Base-by-base conservation (phyloP, 2,888 invertebrate genomes). In the Drosophila prolongata region DNA sequence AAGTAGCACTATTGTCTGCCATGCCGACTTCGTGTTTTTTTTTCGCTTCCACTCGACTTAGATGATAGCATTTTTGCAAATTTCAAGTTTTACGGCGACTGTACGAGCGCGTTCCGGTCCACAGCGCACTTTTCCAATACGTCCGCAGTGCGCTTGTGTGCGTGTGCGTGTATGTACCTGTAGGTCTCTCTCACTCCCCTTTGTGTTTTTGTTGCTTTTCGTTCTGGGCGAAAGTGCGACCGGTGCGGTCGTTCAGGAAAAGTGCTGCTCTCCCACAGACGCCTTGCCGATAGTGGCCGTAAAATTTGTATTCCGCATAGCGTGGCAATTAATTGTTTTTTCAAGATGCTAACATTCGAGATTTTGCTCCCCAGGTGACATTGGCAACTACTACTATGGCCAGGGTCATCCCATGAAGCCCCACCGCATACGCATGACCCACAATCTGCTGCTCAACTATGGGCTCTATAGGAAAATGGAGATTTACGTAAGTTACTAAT, bases 381-480 rank as follows among this genome's bases (percentile, higher is more conserved):
- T 99, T 90, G 99, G 99, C 14, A 99, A 99, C 93, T 99, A 99
- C 92, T 99, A 99, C 92, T 99, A 99, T 95, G 99, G 99, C 14
- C 99, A 99, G 93, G 99, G 99, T 8, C 99, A 99, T 94, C 99
- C 99, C 34, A 99, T 99, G 99, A 99, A 99, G 92, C 99, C 99
- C 2, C 99, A 99, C 92, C 96, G 99, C 80, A 99, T 99, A 95
- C 96, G 99, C 92, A 99, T 99, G 99, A 99, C 99, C 6, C 99
- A 99, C 92, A 99, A 99, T 94, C 95, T 99, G 76, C 94, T 99
- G 38, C 93, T 99, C 14, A 99, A 99, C 93, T 99, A 99, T 95
- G 99, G 99, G 60, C 94, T 99, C 27, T 99, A 99, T 92, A 94
- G 99, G 78, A 99, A 99, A 94, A 99, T 99, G 99, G 99, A 99